Conservation (phyloP, 2,888 invertebrate species). For the Stratiomys singularior region DNA sequence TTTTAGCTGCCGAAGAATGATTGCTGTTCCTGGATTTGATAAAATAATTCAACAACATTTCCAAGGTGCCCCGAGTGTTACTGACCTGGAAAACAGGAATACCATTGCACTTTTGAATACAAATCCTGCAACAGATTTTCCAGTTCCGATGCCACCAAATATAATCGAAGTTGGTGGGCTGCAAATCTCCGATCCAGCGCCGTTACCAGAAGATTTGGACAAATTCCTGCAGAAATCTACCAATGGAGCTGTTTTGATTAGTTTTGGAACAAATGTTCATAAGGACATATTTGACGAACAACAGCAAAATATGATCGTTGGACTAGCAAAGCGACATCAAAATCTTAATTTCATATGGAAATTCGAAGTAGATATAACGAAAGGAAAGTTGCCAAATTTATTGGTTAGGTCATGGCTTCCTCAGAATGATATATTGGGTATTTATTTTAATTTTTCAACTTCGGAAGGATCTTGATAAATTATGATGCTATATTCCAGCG, state of each 20-base stretch:
- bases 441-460: slow-evolving; percentile 52
- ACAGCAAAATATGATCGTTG: slow-evolving; percentile 54
- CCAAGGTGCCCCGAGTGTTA: slow-evolving; percentile 52
- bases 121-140: slow-evolving; percentile 59
- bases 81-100: slow-evolving; percentile 54
- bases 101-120: slow-evolving; percentile 60
- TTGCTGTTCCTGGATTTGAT: slow-evolving; percentile 54
- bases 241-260: slow-evolving; percentile 61
- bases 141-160: slow-evolving; percentile 61
- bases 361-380: slow-evolving; percentile 54
- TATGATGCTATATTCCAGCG: slow-evolving; percentile 52
- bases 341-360: slow-evolving; percentile 64
- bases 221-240: slow-evolving; percentile 57
- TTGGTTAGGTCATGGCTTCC: slow-evolving; percentile 67
- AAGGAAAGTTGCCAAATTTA: slow-evolving; percentile 58
- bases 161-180: slow-evolving; percentile 62
- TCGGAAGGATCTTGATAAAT: slow-evolving; percentile 18
- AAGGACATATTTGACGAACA: slow-evolving; percentile 51
- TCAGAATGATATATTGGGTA: slow-evolving; percentile 68
- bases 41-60: slow-evolving; percentile 51
- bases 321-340: slow-evolving; percentile 56
- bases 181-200: slow-evolving; percentile 58
- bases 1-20: slow-evolving; percentile 53
- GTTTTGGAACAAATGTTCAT: slow-evolving; percentile 59
- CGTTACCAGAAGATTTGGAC: slow-evolving; percentile 56